These are phyloP conservation scores for Phataginus tetradactyla DNA, from an alignment of 2,797 vertebrate species.

Conservation along the genomic window DNA sequence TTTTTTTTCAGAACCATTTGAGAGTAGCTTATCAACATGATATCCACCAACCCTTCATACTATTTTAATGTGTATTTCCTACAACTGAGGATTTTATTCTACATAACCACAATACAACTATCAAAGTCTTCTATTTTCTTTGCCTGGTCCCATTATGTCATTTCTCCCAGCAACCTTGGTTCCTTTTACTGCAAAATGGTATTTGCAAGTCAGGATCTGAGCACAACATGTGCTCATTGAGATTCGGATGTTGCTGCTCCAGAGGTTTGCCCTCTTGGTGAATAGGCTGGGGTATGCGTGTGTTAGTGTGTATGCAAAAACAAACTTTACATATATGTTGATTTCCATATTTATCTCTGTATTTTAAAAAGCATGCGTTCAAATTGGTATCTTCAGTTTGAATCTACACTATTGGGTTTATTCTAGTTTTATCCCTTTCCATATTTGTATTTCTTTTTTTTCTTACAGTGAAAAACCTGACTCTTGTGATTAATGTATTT, in stretches of 20 bases:
- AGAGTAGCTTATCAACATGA: not conserved
- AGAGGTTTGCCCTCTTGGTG: not conserved
- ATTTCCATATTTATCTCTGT: not conserved
- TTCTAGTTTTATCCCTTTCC: not conserved
- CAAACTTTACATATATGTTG: not conserved
- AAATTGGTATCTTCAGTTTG: not conserved
- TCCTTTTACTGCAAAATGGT: not conserved
- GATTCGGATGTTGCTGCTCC: not conserved
- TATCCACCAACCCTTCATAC: not conserved
- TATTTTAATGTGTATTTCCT: not conserved
- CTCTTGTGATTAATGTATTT: not conserved
- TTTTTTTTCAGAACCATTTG: not conserved
- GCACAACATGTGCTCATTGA: not conserved
- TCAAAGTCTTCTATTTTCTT: not conserved
- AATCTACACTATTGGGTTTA: not conserved
- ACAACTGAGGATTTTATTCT: not conserved
- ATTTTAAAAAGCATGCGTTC: not conserved
- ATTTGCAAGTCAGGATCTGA: not conserved
- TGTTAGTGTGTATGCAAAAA: not conserved
- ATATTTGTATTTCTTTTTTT: not conserved
- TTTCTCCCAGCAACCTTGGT: not conserved
- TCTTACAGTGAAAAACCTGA: not conserved
- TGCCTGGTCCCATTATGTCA: not conserved
- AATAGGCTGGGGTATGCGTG: not conserved
- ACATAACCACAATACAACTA: not conserved